Conservation (phyloP, 2,888 invertebrate species). For the Aporophyla nigra region DNA sequence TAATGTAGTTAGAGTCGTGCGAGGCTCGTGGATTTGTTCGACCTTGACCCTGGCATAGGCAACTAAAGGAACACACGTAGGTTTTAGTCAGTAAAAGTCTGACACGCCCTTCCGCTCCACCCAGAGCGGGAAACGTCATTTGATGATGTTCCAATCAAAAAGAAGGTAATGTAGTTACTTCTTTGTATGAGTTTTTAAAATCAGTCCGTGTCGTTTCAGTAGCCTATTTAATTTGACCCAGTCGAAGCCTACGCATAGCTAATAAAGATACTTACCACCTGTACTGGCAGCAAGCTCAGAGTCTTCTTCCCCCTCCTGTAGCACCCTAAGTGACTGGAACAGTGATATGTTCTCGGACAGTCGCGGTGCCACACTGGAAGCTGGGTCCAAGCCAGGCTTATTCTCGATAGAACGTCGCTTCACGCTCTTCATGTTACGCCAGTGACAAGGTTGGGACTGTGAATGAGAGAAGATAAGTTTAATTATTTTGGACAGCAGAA, state of each 20-base stretch:
- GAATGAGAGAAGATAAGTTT: slow-evolving; percentile 70
- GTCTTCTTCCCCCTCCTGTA: slow-evolving; percentile 96
- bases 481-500: not conserved
- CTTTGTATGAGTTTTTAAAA: too few species aligned
- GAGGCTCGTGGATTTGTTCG: too few species aligned
- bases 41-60: too few species aligned
- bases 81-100: too few species aligned
- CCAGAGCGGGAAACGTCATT: too few species aligned
- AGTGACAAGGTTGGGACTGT: slow-evolving; percentile 97
- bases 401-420: slow-evolving; percentile 93
- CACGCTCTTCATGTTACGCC: slow-evolving; percentile 96
- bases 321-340: slow-evolving; percentile 96
- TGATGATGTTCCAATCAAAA: too few species aligned
- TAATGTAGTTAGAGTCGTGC: too few species aligned
- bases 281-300: slow-evolving; percentile 86
- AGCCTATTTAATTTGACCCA: too few species aligned
- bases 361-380: slow-evolving; percentile 84
- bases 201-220: too few species aligned
- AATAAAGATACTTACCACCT: slow-evolving; percentile 64
- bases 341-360: slow-evolving; percentile 97
- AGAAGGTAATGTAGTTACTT: too few species aligned
- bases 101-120: too few species aligned
- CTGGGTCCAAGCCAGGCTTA: slow-evolving; percentile 75
- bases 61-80: too few species aligned
- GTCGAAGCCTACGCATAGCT: not conserved